Evolutionary conservation across 2,888 invertebrate species (phyloP), one percentile per base, ranked within the genome.

Genomic region (Piscicola geometra): DNA sequence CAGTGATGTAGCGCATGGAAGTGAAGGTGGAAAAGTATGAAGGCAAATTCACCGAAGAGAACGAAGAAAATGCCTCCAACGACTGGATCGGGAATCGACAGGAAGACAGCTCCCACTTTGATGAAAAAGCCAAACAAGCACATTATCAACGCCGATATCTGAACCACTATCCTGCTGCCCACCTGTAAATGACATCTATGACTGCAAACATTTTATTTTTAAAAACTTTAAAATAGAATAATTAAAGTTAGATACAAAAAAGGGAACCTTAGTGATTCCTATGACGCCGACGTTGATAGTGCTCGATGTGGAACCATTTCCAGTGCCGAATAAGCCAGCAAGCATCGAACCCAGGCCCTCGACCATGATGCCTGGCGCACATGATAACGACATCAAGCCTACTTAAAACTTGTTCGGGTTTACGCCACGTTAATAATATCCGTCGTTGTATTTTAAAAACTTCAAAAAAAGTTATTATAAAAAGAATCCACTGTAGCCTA

Each of bases 251-350:
- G n/a, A n/a, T n/a, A n/a, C 9, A 56, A 56, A 56, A 2, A 2
- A 60, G 32, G 33, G 41, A 47, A 91, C 92, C 88, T 91, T 91
- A 5, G 92, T 93, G 5, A 92, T 90, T 64, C 93, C 93, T 79
- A 94, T 93, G 0, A 93, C 92, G 0, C 93, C 93, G 41, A 94
- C 93, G 84, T 94, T 94, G 84, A 93, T 93, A 70, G 92, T 92
- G 82, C 93, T 93, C 0, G 93, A 93, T 80, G 93, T 94, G 67
- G 93, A 92, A 0, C 93, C 93, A 81, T 92, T 93, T 0, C 93
- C 93, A 36, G 92, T 90, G 18, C 94, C 94, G 89, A 92, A 91
- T 1, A 92, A 87, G 0, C 93, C 94, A 0, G 92, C 92, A 47
- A 94, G 85, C 75, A 93, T 87, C 0, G 92, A 92, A 18, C 93